A percentile compares a stretch with the other conserved stretches of the same genome.
Evolutionary conservation across 2,113 vertebrate genomes (phyloP).

Genomic region (Psammodynastes pulverulentus): DNA sequence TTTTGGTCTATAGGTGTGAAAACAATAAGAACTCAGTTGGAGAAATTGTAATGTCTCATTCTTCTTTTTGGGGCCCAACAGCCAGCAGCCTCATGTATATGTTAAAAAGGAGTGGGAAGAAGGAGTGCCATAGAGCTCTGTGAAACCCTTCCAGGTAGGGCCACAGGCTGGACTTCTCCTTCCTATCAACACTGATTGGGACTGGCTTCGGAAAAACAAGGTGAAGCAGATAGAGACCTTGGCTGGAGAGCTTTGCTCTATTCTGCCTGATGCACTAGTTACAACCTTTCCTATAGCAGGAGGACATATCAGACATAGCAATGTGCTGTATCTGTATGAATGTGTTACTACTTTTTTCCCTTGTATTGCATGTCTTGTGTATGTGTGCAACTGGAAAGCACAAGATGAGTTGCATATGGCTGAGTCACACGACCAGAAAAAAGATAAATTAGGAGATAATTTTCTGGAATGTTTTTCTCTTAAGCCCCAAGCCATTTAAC

Average conservation of each 20-base stretch:
- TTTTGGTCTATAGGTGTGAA: too few relatives aligned
- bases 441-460: background rate
- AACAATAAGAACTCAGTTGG: too few relatives aligned
- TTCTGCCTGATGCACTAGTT: background rate
- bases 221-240: background rate
- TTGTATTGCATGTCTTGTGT: background rate
- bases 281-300: background rate
- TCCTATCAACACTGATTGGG: background rate
- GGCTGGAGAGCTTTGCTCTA: background rate
- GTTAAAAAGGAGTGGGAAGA: too few relatives aligned
- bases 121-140: background rate
- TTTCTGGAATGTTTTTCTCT: background rate
- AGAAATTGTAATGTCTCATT: too few relatives aligned
- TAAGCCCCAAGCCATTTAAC: background rate
- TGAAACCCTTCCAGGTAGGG: background rate
- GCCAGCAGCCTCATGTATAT: too few relatives aligned
- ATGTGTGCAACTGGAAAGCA: background rate
- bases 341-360: background rate
- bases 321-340: background rate
- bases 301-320: background rate
- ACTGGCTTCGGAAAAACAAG: background rate
- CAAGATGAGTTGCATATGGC: background rate
- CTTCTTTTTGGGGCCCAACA: too few relatives aligned
- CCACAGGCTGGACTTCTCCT: background rate
- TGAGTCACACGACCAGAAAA: background rate